Percentiles rank a stretch among this genome's conserved stretches.
Evolutionary conservation across 2,797 vertebrate genomes (phyloP).

Genomic region (Tokudaia muenninki): DNA sequence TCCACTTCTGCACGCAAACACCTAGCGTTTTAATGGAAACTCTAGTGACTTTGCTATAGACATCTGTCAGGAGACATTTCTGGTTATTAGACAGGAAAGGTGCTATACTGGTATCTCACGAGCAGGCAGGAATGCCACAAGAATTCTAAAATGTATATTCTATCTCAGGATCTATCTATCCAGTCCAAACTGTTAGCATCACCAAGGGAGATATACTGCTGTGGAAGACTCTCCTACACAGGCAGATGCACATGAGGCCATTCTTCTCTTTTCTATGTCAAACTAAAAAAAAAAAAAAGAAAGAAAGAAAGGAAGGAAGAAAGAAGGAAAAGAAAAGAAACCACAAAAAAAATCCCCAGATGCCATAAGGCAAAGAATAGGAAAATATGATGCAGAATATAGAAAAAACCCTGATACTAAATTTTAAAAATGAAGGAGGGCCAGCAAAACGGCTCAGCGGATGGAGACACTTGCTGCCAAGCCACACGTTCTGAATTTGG

Average conservation of each 20-base stretch:
- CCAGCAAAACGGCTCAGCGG: background rate
- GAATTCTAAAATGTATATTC: constrained; percentile 42
- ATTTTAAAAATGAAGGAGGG: constrained; percentile 28
- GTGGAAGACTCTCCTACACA: background rate
- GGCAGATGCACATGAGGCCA: background rate
- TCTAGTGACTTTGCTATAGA: constrained; percentile 41
- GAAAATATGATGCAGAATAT: background rate
- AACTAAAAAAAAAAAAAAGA: background rate
- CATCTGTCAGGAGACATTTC: background rate
- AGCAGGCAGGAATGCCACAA: background rate
- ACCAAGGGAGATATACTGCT: background rate
- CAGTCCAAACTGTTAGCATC: background rate
- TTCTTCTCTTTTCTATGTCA: constrained; percentile 35
- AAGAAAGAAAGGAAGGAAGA: too few species aligned
- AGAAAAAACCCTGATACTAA: constrained; percentile 23
- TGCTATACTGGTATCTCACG: background rate
- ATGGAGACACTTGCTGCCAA: background rate
- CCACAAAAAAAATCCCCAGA: background rate
- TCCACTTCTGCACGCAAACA: background rate
- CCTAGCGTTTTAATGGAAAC: background rate
- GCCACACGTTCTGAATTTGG: background rate
- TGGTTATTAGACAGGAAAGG: constrained; percentile 4
- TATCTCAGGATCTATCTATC: constrained; percentile 40
- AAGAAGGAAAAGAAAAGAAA: too few species aligned
- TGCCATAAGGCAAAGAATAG: background rate